Base-by-base conservation (phyloP, 2,797 vertebrate species). In the Characodon lateralis region DNA sequence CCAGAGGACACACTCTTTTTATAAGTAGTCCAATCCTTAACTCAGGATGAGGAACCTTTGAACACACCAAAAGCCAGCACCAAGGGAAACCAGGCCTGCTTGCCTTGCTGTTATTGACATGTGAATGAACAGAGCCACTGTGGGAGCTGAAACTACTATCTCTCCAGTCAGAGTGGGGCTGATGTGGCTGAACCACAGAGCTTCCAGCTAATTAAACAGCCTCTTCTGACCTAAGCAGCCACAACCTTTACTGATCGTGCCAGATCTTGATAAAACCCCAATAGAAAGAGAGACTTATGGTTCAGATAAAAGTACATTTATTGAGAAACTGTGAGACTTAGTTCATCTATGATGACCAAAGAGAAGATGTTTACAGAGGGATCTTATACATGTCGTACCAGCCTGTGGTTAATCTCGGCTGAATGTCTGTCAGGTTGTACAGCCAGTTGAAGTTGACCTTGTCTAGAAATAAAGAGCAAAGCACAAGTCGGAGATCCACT, bases 401-500 rank as follows among this genome's bases (percentile, higher is more conserved):
- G 22, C 65, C 39, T 22, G 39, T 43, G 39, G 10, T 39, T 68
- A 14, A 71, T 69, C 75, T 80, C 3, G 24, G 53, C 71, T 72
- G 35, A 74, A 66, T 6, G 73, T 1, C 31, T 65, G 31, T 73
- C 13, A 46, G 24, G 24, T 58, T 69, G 46, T 18, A 8, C 50
- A 8, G 73, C 43, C 71, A 73, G 81, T 20, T 18, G 2, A 41
- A 22, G 14, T 65, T 70, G 78, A 68, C 55, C 35, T 35, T 51
- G 18, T 72, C 72, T 63, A 61, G 39, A 63, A 71, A 75, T 5
- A 48, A 70, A 70, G 65, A 71, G 53, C 18, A 0, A 14, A 50
- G 69, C n/a, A 74, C 68, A 73, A 20, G 24, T 31, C 35, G 20
- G 9, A 72, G 58, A 77, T 77, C 41, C 51, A 58, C 68, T 22